Evolutionary conservation across 1,140 invertebrate genomes (phyloP).

Genomic region (honey bee (Apis mellifera)): Amel_HAv3.1 CM009941.2:7917001-7917500

Average conservation of each 20-base stretch:
- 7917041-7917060: slow-evolving; percentile 42
- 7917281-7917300: neutral
- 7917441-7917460: neutral
- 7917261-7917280: neutral
- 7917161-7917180: neutral
- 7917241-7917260: neutral
- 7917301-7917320: neutral
- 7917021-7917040: slow-evolving; percentile 50
- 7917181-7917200: neutral
- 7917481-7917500: neutral
- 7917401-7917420: neutral
- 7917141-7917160: slow-evolving; percentile 56
- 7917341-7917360: neutral
- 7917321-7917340: neutral
- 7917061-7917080: slow-evolving; percentile 58
- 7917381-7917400: neutral
- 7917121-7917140: slow-evolving; percentile 63
- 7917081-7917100: slow-evolving; percentile 69
- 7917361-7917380: neutral
- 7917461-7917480: neutral
- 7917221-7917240: neutral
- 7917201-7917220: neutral
- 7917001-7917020: slow-evolving; percentile 49
- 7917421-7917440: neutral
- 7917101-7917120: slow-evolving; percentile 75